Evolutionary conservation across 2,888 invertebrate species (phyloP).

Genomic region (Darwinula stevensoni): DNA sequence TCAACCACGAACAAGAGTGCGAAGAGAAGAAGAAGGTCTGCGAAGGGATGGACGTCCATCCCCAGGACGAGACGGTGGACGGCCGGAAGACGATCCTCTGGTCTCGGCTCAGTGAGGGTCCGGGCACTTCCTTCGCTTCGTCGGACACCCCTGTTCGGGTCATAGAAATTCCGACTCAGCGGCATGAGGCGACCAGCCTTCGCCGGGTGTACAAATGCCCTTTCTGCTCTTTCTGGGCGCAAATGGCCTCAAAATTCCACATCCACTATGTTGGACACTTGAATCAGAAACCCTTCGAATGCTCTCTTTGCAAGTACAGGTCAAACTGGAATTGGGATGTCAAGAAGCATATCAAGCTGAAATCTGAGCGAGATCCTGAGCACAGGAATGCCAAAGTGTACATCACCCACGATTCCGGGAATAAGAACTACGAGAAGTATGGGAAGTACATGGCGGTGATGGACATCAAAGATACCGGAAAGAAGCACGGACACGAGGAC

Average conservation of each 20-base stretch:
- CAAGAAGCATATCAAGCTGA: constrained; percentile 72
- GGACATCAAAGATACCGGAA: too few species aligned
- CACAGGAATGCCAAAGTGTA: constrained; percentile 35
- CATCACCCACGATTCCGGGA: constrained; percentile 69
- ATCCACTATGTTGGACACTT: constrained; percentile 76
- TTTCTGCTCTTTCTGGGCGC: constrained; percentile 70
- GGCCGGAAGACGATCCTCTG: too few species aligned
- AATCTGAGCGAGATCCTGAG: constrained; percentile 49
- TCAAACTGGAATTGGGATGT: constrained; percentile 96
- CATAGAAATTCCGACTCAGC: too few species aligned
- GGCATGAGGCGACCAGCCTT: too few species aligned
- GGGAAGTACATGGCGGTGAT: constrained; percentile 32
- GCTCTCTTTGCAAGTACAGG: constrained; percentile 69
- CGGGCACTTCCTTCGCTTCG: too few species aligned
- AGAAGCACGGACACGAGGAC: too few species aligned
- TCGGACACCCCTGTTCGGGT: too few species aligned
- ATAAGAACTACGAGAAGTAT: constrained; percentile 71
- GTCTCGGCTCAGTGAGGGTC: too few species aligned
- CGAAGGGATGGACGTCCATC: too few species aligned
- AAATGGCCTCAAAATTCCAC: constrained; percentile 70
- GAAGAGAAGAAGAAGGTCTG: too few species aligned
- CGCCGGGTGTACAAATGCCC: constrained; percentile 63
- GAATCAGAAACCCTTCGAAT: constrained; percentile 73
- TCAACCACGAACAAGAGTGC: constrained; percentile 23
- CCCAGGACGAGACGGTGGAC: too few species aligned